Conservation (phyloP, 2,888 invertebrate genomes). For the Drosophila lutescens region DNA sequence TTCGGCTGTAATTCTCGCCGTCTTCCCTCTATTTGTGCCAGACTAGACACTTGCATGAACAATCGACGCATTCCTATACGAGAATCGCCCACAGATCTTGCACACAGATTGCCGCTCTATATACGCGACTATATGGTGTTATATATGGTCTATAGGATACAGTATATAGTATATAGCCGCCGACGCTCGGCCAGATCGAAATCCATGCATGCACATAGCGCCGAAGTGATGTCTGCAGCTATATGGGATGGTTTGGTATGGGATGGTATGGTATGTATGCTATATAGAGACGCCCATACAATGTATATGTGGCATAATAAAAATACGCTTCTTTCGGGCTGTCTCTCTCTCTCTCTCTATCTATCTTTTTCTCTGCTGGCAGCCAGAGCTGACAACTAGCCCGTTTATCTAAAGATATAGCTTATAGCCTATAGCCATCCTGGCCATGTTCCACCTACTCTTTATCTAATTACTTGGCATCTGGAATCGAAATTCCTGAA, state of each 20-base stretch:
- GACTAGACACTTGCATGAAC: conserved; percentile 26
- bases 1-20: not conserved
- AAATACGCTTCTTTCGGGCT: conserved; percentile 41
- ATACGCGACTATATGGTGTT: not conserved
- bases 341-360: conserved; percentile 3
- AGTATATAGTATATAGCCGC: conserved; percentile 4
- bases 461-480: conserved; percentile 2
- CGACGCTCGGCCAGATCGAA: conserved; percentile 7
- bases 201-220: conserved; percentile 43
- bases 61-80: conserved; percentile 27
- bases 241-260: conserved; percentile 19
- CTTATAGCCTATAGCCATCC: not conserved
- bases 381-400: not conserved
- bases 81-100: conserved; percentile 11
- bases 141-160: not conserved
- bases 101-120: conserved; percentile 6
- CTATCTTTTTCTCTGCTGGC: conserved; percentile 2
- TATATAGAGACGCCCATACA: conserved; percentile 29
- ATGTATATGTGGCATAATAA: conserved; percentile 49
- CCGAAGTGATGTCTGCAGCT: conserved; percentile 39
- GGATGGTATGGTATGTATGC: not conserved
- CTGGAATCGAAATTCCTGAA: conserved; percentile 12
- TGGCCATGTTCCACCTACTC: conserved; percentile 4
- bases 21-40: conserved; percentile 8
- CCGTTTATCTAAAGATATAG: conserved; percentile 11